Evolutionary conservation across 2,888 invertebrate genomes (phyloP), one percentile per base, ranked within the genome.

Genomic region (Lysandra bellargus): DNA sequence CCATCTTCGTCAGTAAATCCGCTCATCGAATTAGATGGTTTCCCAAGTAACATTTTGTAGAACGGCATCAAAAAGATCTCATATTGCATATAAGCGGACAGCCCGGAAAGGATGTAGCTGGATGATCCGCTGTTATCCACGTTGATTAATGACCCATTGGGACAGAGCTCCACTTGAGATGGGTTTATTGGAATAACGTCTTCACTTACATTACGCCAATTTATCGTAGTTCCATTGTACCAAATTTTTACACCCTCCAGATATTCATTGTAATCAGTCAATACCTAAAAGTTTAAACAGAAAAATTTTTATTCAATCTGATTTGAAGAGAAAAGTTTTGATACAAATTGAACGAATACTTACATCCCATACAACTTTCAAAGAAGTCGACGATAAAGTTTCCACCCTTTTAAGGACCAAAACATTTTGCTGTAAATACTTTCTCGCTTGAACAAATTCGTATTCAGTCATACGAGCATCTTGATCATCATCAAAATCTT

Each of bases 21-120:
- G 17, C 97, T 95, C 92, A 98, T 97, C 6, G 98, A 97, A 93
- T 99, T 99, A 79, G 98, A 98, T 14, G 99, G 98, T 86, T 98
- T 97, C 5, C 99, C 99, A 87, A 99, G 97, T 81, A 98, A 95
- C 83, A 96, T 97, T 88, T 97, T 97, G 89, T 97, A 98, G 90
- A 97, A 99, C 0, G 99, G 98, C 86, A 98, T 97, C 80, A 99
- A 95, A 88, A 99, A 98, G 86, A 99, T 97, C 90, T 99, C 98
- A 88, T 99, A 99, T 87, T 97, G 97, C 49, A 97, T 97, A 89
- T 96, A 98, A 82, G 98, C 97, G 86, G 96, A 96, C 83, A 99
- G 92, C 83, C 97, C 97, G 9, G 96, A 96, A 30, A 98, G 95
- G 17, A 96, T 95, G 87, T 97, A 97, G 85, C 96, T 96, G 49